Percentiles rank a stretch among this genome's conserved stretches.
Conservation (phyloP, 2,888 invertebrate species). For the Tenthredo distinguenda region DNA sequence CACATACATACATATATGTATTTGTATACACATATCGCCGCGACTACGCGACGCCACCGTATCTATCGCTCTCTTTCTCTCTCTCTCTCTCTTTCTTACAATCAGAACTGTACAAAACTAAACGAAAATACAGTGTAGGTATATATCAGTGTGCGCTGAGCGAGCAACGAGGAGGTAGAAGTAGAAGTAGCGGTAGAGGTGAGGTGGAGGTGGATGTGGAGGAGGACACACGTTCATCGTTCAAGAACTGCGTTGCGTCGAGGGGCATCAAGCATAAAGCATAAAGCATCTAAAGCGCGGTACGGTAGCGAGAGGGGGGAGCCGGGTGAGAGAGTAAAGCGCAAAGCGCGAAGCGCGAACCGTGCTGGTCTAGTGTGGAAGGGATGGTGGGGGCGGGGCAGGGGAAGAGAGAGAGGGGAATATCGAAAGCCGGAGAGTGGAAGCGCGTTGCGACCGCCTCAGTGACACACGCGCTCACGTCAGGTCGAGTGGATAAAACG, state of each 20-base stretch:
- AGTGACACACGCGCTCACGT: slow-evolving; percentile 78
- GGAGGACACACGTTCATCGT: slow-evolving; percentile 8
- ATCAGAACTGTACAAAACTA: slow-evolving; percentile 22
- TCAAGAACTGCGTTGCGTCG: slow-evolving; percentile 41
- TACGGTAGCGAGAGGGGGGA: slow-evolving; percentile 71
- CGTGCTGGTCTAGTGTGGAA: slow-evolving; percentile 51
- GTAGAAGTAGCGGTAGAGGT: background rate
- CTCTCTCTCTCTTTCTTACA: slow-evolving; percentile 55
- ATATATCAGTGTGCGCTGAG: background rate
- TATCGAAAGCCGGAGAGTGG: slow-evolving; percentile 72
- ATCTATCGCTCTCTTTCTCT: slow-evolving; percentile 28
- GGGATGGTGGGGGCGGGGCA: slow-evolving; percentile 60
- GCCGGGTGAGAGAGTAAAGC: slow-evolving; percentile 64
- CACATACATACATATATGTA: background rate
- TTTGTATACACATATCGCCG: background rate
- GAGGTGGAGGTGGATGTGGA: slow-evolving; percentile 11
- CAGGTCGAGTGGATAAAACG: slow-evolving; percentile 71
- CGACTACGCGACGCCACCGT: slow-evolving; percentile 14
- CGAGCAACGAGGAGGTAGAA: background rate
- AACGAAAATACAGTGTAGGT: slow-evolving; percentile 13
- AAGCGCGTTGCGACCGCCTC: slow-evolving; percentile 76
- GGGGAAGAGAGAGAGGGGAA: slow-evolving; percentile 51
- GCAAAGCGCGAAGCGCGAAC: slow-evolving; percentile 46
- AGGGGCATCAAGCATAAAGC: slow-evolving; percentile 69
- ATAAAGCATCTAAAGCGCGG: slow-evolving; percentile 70